Base-by-base conservation (phyloP, 2,797 vertebrate species). In the Smutsia temminckii region DNA sequence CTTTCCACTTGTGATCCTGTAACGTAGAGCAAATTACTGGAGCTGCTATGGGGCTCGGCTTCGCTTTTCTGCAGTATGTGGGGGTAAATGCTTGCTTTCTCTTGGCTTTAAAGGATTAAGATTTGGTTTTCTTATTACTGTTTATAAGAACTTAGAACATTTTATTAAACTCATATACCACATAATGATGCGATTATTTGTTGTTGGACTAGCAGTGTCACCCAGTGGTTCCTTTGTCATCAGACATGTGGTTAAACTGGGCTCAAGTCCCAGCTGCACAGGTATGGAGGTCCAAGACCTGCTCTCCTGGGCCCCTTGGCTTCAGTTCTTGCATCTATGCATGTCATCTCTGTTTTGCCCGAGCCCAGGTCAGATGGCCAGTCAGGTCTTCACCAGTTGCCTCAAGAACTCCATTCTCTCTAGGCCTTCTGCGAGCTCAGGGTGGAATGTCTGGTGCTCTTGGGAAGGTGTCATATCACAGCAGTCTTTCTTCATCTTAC, bases 241-340 rank as follows among this genome's bases (percentile, higher is more conserved):
- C 32, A 55, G 61, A 78, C 55, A 66, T 64, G 59, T 74, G 27
- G 83, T 66, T 85, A 83, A 78, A 78, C 68, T 55, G 42, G 25
- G 68, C 69, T 72, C 42, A 16, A 80, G 84, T 40, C 27, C 61
- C 12, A 27, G 3, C 23, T 37, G 85, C 37, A 25, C 21, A 87
- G 27, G 49, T 21, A 13, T n/a, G n/a, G 57, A 66, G 10, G 32
- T 25, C 34, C 1, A 3, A 25, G 75, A 40, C 6, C 63, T 18
- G 42, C 20, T 75, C 6, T 57, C 1, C 2, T 10, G 0, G 17
- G 17, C n/a, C 23, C 34, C 12, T 6, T 0, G 11, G 63, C 34
- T 63, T 21, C 7, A 13, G 29, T 57, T 37, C 71, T 21, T 13
- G 1, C 29, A 46, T 23, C 59, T 77, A 25, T 9, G 25, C 0